Conservation (phyloP, 2,888 invertebrate genomes). For the Sinohyriopsis cumingii region DNA sequence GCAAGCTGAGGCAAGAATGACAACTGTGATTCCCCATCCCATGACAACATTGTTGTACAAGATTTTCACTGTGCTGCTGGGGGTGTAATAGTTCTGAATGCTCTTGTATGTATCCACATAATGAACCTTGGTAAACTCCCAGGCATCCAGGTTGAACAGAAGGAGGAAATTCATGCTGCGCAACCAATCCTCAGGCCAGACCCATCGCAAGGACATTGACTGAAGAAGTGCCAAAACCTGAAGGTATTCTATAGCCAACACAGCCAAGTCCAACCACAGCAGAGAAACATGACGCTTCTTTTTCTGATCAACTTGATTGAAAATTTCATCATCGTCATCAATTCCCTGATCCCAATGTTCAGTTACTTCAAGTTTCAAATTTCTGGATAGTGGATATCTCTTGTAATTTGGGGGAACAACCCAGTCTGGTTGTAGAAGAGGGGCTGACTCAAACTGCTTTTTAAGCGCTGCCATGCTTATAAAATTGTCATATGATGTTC, state of each 20-base stretch:
- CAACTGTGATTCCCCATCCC: slow-evolving; percentile 48
- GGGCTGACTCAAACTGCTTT: slow-evolving; percentile 40
- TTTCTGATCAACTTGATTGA: slow-evolving; percentile 47
- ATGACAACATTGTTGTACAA: slow-evolving; percentile 50
- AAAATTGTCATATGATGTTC: no score
- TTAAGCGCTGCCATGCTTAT: slow-evolving; percentile 1
- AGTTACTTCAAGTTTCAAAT: slow-evolving; percentile 27
- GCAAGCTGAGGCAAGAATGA: slow-evolving; percentile 35
- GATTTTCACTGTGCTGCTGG: slow-evolving; percentile 49
- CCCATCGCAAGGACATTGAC: slow-evolving; percentile 65
- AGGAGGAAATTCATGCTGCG: slow-evolving; percentile 51
- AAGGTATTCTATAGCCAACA: slow-evolving; percentile 55
- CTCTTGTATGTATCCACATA: slow-evolving; percentile 47
- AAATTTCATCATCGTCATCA: slow-evolving; percentile 53
- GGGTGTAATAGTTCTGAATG: slow-evolving; percentile 52
- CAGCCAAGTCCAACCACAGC: slow-evolving; percentile 53
- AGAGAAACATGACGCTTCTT: slow-evolving; percentile 55
- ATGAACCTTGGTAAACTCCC: slow-evolving; percentile 62
- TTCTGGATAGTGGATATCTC: slow-evolving; percentile 28
- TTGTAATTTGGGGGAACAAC: slow-evolving; percentile 35
- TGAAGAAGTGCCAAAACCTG: slow-evolving; percentile 65
- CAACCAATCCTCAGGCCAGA: slow-evolving; percentile 59
- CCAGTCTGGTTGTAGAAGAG: slow-evolving; percentile 38
- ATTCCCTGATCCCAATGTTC: slow-evolving; percentile 24
- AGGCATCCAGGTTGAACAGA: slow-evolving; percentile 62